phyloP scores from a whole-genome alignment of 2,797 vertebrate species.

The Erpetoichthys calabaricus region DNA sequence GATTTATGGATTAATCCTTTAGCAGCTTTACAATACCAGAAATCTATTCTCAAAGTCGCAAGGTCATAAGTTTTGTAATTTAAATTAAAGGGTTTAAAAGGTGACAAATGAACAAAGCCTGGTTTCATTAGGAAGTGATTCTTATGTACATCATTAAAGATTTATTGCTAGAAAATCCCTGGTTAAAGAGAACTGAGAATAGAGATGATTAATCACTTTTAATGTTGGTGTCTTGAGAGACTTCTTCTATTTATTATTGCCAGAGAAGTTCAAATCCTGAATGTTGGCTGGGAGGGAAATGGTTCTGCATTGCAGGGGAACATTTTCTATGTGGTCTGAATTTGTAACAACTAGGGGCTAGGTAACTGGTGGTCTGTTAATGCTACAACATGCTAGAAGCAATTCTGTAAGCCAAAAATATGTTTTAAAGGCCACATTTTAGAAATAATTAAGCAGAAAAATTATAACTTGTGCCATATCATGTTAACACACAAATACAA shows the following conservation, averaged over 20 bases:
- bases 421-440: slow-evolving; percentile 69
- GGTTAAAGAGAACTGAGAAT: slow-evolving; percentile 75
- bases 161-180: slow-evolving; percentile 87
- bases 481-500: slow-evolving; percentile 43
- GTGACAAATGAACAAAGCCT: slow-evolving; percentile 77
- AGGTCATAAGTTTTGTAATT: slow-evolving; percentile 74
- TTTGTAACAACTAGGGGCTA: slow-evolving; percentile 72
- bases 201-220: slow-evolving; percentile 96
- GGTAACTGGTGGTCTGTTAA: slow-evolving; percentile 66
- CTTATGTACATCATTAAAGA: slow-evolving; percentile 95
- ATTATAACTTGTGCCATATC: slow-evolving; percentile 55
- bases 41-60: slow-evolving; percentile 66
- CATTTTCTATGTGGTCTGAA: slow-evolving; percentile 72
- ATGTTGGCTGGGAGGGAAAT: slow-evolving; percentile 70
- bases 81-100: slow-evolving; percentile 72
- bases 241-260: slow-evolving; percentile 98
- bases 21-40: slow-evolving; percentile 56
- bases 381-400: slow-evolving; percentile 57
- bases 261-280: slow-evolving; percentile 62
- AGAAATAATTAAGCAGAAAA: slow-evolving; percentile 60
- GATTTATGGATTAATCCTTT: slow-evolving; percentile 70
- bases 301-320: slow-evolving; percentile 72
- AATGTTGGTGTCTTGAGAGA: slow-evolving; percentile 88
- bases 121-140: slow-evolving; percentile 84
- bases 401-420: slow-evolving; percentile 51